phyloP scores from a whole-genome alignment of 2,113 vertebrate species.

The Albula glossodonta region DNA sequence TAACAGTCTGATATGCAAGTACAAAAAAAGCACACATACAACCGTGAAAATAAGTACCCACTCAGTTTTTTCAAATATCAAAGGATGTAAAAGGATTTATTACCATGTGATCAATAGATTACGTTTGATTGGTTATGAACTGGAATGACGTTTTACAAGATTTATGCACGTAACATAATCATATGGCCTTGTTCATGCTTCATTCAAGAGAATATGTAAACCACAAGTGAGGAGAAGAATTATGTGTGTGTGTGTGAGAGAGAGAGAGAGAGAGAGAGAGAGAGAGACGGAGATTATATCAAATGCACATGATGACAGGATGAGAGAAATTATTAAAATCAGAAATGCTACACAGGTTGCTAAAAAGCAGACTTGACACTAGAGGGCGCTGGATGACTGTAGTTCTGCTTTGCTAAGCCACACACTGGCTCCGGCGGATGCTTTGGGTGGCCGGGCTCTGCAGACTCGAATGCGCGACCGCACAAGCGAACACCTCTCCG shows the following conservation, averaged over 20 bases:
- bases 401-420: not conserved
- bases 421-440: slow-evolving; percentile 17
- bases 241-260: not conserved
- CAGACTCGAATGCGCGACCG: slow-evolving; percentile 6
- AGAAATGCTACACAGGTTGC: not conserved
- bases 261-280: not conserved
- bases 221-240: not conserved
- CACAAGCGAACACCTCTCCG: slow-evolving; percentile 9
- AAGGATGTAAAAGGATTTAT: not conserved
- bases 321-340: not conserved
- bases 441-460: not conserved
- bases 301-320: not conserved
- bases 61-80: not conserved
- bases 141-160: not conserved
- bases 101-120: too few species aligned
- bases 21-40: not conserved
- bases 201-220: not conserved
- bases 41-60: not conserved
- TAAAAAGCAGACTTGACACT: not conserved
- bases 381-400: not conserved
- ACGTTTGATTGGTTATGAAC: not conserved
- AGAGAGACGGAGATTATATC: not conserved
- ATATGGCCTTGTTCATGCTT: not conserved
- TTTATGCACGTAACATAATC: not conserved
- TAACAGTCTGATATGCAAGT: not conserved